Percentiles rank a stretch among this genome's conserved stretches.
phyloP scores from a whole-genome alignment of 2,113 vertebrate genomes.

The Thalassarche chlororhynchos region DNA sequence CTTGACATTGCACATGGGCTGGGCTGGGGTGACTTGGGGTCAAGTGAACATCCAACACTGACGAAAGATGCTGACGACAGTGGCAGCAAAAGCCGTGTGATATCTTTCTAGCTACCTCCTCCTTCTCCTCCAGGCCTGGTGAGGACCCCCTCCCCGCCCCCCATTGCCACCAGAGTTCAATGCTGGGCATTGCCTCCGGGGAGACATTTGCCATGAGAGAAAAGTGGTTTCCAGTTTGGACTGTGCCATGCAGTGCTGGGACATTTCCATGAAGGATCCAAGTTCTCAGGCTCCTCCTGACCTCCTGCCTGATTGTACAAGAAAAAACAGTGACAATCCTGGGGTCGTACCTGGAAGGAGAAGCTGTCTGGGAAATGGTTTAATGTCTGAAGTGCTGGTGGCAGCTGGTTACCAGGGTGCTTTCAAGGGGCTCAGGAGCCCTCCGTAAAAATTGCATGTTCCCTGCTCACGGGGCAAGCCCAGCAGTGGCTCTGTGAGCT shows the following conservation, averaged over 20 bases:
- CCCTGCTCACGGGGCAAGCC: background rate
- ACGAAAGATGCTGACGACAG: background rate
- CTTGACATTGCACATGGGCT: background rate
- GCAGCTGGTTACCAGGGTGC: slow-evolving; percentile 10
- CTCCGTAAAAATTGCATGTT: background rate
- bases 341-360: background rate
- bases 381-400: background rate
- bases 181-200: background rate
- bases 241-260: background rate
- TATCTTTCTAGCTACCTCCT: slow-evolving; percentile 58
- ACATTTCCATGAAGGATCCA: background rate
- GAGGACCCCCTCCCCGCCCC: background rate
- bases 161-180: background rate
- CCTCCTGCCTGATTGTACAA: background rate
- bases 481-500: background rate
- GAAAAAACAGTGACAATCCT: background rate
- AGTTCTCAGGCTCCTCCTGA: background rate
- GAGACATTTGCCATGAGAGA: background rate
- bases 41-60: background rate
- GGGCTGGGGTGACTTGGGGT: background rate
- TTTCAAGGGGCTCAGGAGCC: background rate
- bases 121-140: background rate
- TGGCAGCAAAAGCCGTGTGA: background rate
- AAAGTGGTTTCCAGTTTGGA: background rate
- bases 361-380: background rate